phyloP scores from a whole-genome alignment of 2,888 invertebrate species.

The Tinea semifulvella region DNA sequence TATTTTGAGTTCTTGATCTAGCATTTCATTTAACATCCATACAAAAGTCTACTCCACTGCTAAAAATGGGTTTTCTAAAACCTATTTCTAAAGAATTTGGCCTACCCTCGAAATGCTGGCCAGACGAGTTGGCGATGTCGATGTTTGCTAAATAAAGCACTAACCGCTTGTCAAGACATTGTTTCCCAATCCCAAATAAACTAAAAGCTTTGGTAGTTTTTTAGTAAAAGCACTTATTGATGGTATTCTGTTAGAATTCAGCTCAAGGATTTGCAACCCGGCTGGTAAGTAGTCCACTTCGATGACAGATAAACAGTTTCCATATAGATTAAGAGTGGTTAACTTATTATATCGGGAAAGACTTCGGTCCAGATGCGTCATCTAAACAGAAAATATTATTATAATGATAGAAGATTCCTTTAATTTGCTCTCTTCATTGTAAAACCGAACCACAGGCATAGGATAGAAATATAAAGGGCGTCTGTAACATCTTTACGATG shows the following conservation, averaged over 20 bases:
- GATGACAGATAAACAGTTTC: constrained; percentile 34
- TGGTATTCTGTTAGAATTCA: constrained; percentile 55
- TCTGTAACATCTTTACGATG: no score
- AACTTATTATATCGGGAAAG: constrained; percentile 44
- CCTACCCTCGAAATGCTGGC: no score
- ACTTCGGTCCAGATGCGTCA: constrained; percentile 49
- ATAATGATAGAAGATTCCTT: neutral
- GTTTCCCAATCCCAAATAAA: constrained; percentile 60
- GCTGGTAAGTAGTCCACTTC: constrained; percentile 30
- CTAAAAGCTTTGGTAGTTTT: constrained; percentile 39
- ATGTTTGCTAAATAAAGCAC: neutral
- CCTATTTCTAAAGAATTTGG: no score
- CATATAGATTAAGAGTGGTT: constrained; percentile 50
- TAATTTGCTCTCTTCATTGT: no score
- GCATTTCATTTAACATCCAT: no score
- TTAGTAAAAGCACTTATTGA: constrained; percentile 35
- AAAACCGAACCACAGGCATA: no score
- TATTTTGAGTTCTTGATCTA: no score
- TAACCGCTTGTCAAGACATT: constrained; percentile 32
- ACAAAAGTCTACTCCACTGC: no score
- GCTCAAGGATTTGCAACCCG: constrained; percentile 42
- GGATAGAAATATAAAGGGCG: no score
- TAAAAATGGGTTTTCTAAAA: no score
- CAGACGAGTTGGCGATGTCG: no score
- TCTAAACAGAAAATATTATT: constrained; percentile 30